Evolutionary conservation across 2,888 invertebrate species (phyloP).

Genomic region (Phania funesta): DNA sequence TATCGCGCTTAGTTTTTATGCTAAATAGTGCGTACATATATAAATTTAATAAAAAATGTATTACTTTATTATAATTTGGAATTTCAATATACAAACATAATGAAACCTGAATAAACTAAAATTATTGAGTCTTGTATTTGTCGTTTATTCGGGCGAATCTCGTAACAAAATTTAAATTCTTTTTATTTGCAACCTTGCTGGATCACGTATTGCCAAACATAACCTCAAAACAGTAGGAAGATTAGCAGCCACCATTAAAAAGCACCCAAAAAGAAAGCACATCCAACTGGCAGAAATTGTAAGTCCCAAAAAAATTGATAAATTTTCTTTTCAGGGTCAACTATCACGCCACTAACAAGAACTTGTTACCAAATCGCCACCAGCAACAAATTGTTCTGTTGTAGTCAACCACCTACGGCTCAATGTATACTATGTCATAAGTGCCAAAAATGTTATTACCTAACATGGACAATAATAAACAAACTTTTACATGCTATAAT

Average conservation of each 20-base stretch:
- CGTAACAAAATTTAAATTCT: not conserved
- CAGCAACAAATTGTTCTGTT: slow-evolving; percentile 6
- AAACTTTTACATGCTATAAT: not conserved
- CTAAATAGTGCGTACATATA: too few species aligned
- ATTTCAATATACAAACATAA: too few species aligned
- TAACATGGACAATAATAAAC: not conserved
- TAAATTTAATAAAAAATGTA: too few species aligned
- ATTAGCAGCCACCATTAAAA: not conserved
- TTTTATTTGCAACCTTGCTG: not conserved
- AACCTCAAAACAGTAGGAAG: not conserved
- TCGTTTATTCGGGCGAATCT: too few species aligned
- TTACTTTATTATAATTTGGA: too few species aligned
- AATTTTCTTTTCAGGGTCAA: slow-evolving; percentile 25
- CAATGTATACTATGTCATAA: not conserved
- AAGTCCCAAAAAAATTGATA: slow-evolving; percentile 14
- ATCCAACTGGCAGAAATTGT: not conserved
- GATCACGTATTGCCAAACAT: not conserved
- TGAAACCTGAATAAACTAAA: too few species aligned
- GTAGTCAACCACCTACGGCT: not conserved
- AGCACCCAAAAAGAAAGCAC: not conserved
- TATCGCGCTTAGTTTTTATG: too few species aligned
- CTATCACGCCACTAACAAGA: slow-evolving; percentile 5
- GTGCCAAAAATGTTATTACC: not conserved
- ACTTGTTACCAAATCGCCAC: not conserved
- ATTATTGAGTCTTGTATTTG: too few species aligned